Base-by-base conservation (phyloP, 2,888 invertebrate genomes). In the Marasmarcha lunaedactyla region DNA sequence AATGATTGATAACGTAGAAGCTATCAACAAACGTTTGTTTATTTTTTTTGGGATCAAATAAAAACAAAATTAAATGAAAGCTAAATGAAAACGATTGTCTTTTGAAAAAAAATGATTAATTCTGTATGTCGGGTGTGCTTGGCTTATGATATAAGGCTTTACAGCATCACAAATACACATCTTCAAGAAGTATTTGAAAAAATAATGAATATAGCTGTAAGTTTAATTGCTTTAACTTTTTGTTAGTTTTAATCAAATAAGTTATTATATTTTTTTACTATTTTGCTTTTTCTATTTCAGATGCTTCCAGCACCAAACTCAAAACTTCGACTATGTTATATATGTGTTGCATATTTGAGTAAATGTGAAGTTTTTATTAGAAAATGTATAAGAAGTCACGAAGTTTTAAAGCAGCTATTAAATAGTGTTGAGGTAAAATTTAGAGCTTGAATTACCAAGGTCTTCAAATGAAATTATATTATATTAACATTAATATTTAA, bases 111-210 rank as follows among this genome's bases (percentile, higher is more conserved):
- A 43, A 63, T 61, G 61, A 41, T 51, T 15, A 36, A 39, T 14
- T 34, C 38, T 1, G 15, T 54, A 14, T 68, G 72, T 41, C 52
- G 68, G 35, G 49, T 73, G 26, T 73, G 72, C 43, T 49, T 73
- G 41, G 37, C 49, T 3, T 42, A 43, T 1, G 50, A 63, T 38
- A 48, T 53, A 4, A 51, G 48, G 9, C 49, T 61, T 43, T 47
- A 50, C 41, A 37, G 42, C 4, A 57, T 72, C 20, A 14, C 40
- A 1, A 47, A 63, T 27, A 55, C 59, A 1, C 46, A 47, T 5
- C 45, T 72, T 0, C 64, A 69, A 41, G 50, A 58, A 13, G 43
- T 63, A 1, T 73, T 63, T 35, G 68, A 71, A 42, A 69, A 54
- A 43, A 46, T 72, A 2, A 57, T 63, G 0, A 45, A 54, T 37